These are phyloP conservation scores for Dryadula phaetusa DNA, from an alignment of 2,888 invertebrate species.

Conservation along the genomic window DNA sequence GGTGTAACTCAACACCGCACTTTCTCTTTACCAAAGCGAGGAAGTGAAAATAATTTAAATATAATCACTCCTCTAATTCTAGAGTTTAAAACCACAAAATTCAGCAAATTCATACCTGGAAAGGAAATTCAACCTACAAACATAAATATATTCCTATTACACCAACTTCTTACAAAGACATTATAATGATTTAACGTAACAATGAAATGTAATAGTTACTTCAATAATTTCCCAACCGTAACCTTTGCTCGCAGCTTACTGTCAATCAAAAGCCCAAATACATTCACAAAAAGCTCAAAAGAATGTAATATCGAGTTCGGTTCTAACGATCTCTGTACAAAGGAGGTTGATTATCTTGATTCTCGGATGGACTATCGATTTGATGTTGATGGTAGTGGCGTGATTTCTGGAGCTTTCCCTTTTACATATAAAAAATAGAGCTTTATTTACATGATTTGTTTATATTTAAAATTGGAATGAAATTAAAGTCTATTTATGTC, in stretches of 20 bases:
- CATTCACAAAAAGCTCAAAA: slow-evolving; percentile 20
- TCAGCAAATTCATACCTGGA: too few species aligned
- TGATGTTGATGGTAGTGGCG: background rate
- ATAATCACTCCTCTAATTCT: too few species aligned
- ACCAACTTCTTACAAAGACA: too few species aligned
- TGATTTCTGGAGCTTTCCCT: background rate
- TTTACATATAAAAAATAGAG: background rate
- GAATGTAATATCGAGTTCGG: slow-evolving; percentile 22
- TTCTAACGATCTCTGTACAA: slow-evolving; percentile 14
- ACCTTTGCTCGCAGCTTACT: slow-evolving; percentile 36
- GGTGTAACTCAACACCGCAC: too few species aligned
- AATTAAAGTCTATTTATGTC: too few species aligned
- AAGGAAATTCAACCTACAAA: too few species aligned
- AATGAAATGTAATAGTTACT: too few species aligned
- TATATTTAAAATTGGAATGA: slow-evolving; percentile 22
- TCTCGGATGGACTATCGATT: slow-evolving; percentile 25
- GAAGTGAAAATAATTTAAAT: too few species aligned
- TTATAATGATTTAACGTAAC: background rate
- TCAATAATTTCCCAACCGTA: background rate
- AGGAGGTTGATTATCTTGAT: slow-evolving; percentile 25
- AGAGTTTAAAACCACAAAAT: too few species aligned
- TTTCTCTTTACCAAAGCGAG: too few species aligned
- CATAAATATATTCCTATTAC: too few species aligned
- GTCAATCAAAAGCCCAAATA: slow-evolving; percentile 34
- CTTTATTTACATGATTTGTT: slow-evolving; percentile 2